Conservation (phyloP, 2,113 vertebrate species). For the Gopherus flavomarginatus region DNA sequence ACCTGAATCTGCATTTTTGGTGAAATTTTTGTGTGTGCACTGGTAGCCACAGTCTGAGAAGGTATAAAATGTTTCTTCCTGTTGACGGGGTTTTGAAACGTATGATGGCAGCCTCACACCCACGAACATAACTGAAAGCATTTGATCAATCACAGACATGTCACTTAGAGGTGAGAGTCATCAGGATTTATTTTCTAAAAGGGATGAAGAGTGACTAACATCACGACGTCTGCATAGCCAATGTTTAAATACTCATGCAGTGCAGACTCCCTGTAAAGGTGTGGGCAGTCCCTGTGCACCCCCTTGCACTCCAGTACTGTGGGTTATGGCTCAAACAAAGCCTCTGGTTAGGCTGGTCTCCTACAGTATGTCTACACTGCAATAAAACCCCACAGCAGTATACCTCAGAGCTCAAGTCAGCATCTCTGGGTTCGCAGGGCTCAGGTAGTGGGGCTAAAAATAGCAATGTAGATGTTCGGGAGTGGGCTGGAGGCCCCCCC, state of each 20-base stretch:
- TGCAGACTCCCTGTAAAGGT: neutral
- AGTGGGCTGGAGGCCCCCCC: neutral
- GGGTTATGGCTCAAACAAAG: neutral
- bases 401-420: neutral
- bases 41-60: neutral
- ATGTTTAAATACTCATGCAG: slow-evolving; percentile 6
- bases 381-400: neutral
- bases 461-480: neutral
- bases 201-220: neutral
- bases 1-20: neutral
- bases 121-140: neutral
- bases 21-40: too few relatives aligned
- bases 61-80: neutral
- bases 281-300: neutral
- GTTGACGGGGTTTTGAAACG: neutral
- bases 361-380: neutral
- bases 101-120: neutral
- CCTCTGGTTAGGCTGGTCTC: neutral
- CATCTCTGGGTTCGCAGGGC: neutral
- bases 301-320: neutral
- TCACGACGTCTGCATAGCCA: neutral
- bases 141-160: neutral
- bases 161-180: neutral
- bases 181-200: neutral
- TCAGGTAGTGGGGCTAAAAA: neutral